Evolutionary conservation across 2,888 invertebrate species (phyloP).

Genomic region (Urechis unicinctus): DNA sequence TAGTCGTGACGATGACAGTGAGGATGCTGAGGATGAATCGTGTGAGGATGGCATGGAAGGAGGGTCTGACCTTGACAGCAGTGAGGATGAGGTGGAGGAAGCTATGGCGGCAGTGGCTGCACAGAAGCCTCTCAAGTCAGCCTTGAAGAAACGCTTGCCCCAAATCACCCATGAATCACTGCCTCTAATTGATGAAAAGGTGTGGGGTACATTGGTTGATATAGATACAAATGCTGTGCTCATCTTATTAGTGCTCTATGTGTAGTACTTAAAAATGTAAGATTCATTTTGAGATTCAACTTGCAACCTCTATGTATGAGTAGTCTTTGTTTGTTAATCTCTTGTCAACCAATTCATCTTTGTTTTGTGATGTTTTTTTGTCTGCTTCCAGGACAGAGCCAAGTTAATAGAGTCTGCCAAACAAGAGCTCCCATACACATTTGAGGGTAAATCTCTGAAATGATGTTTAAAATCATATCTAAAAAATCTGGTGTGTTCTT

Average conservation of each 20-base stretch:
- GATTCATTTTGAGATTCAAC: no score
- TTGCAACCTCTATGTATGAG: no score
- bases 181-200: no score
- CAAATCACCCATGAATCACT: no score
- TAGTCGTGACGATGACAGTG: constrained; percentile 26
- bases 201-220: no score
- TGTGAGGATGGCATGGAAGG: constrained; percentile 13
- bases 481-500: no score
- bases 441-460: constrained; percentile 42
- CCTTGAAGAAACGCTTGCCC: background rate
- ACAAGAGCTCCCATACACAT: constrained; percentile 57
- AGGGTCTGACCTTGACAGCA: constrained; percentile 22
- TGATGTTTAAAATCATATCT: background rate
- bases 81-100: constrained; percentile 46
- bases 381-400: background rate
- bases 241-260: no score
- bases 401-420: no score
- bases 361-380: background rate
- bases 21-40: constrained; percentile 29
- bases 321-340: background rate
- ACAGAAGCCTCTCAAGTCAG: background rate
- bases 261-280: no score
- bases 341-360: background rate
- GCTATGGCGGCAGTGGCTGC: background rate
- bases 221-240: no score